Evolutionary conservation across 2,888 invertebrate genomes (phyloP).

Genomic region (Sphaerophoria taeniata): DNA sequence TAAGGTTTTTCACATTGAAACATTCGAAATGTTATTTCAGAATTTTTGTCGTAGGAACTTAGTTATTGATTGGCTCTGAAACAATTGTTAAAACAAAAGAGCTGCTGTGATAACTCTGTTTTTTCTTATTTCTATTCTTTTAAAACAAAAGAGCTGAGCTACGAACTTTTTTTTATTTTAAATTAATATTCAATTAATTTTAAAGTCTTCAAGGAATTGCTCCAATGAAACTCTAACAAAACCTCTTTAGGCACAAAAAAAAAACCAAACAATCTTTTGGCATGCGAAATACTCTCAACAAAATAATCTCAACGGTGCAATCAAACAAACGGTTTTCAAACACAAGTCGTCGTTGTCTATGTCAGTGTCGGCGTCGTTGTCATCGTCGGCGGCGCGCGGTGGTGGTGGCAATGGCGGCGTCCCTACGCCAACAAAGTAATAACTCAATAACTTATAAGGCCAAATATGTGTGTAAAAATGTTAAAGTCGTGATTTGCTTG

Average conservation of each 20-base stretch:
- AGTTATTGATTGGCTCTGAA: no score
- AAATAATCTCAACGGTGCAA: constrained; percentile 23
- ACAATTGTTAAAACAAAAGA: no score
- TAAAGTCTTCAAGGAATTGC: constrained; percentile 31
- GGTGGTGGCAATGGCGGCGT: constrained; percentile 10
- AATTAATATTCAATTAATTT: neutral
- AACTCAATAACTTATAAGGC: constrained; percentile 73
- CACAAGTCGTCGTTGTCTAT: neutral
- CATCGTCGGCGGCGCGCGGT: no score
- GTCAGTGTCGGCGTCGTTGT: neutral
- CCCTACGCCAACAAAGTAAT: constrained; percentile 66
- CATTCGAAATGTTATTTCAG: no score
- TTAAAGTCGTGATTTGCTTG: constrained; percentile 81
- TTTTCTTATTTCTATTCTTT: neutral
- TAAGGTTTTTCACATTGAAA: no score
- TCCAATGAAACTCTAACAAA: constrained; percentile 39
- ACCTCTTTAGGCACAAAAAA: constrained; percentile 25
- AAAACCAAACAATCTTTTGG: constrained; percentile 30
- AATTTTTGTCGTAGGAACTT: no score
- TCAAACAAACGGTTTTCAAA: constrained; percentile 21
- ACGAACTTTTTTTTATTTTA: constrained; percentile 23
- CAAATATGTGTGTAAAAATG: constrained; percentile 81
- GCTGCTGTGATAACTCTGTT: no score
- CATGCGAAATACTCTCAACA: no score
- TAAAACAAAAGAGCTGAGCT: constrained; percentile 43